phyloP scores from a whole-genome alignment of 2,888 invertebrate species.

The Meta bourneti region DNA sequence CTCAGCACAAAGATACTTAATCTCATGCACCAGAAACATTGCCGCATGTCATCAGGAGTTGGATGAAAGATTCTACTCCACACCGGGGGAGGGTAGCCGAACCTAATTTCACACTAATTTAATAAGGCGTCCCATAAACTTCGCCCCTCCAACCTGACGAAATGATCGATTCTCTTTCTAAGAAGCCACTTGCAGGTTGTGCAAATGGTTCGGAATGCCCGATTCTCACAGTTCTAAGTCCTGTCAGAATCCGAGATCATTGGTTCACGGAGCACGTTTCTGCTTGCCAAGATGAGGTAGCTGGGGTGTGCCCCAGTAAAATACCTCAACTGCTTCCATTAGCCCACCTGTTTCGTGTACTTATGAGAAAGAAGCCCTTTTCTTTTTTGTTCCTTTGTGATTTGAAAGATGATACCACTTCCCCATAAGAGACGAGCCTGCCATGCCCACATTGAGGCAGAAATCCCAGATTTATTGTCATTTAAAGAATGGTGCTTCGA shows the following conservation, averaged over 20 bases:
- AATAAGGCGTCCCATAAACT: background rate
- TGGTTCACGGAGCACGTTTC: constrained; percentile 31
- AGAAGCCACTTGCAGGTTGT: background rate
- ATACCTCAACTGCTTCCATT: constrained; percentile 36
- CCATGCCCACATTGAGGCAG: background rate
- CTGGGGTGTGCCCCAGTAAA: constrained; percentile 39
- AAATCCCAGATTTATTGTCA: background rate
- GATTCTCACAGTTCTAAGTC: background rate
- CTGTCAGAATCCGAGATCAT: constrained; percentile 1
- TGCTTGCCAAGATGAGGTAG: constrained; percentile 30
- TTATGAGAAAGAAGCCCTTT: constrained; percentile 19
- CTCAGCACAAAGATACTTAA: too few species aligned
- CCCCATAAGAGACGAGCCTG: background rate
- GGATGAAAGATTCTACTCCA: too few species aligned
- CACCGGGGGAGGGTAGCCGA: background rate
- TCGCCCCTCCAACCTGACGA: background rate
- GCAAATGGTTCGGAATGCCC: background rate
- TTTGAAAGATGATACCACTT: background rate
- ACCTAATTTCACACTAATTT: background rate
- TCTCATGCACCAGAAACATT: too few species aligned
- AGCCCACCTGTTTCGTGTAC: constrained; percentile 34
- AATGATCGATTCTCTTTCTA: constrained; percentile 7
- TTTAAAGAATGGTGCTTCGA: background rate
- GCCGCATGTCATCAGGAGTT: too few species aligned
- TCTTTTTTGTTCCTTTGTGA: constrained; percentile 6